Percentiles rank a stretch among this genome's conserved stretches.
phyloP scores from a whole-genome alignment of 2,888 invertebrate species.

The Tipula vernalis region DNA sequence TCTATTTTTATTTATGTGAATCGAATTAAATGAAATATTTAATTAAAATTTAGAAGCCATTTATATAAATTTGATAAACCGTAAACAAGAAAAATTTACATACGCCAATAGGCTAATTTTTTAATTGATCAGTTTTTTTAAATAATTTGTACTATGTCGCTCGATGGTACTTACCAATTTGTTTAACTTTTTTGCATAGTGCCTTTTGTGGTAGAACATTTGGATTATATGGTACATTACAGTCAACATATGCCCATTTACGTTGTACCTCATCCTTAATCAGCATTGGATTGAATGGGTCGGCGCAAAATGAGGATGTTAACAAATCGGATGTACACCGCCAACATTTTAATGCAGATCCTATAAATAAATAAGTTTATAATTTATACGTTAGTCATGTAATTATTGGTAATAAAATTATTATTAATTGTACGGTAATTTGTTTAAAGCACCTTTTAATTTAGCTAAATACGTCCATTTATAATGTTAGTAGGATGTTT shows the following conservation, averaged over 20 bases:
- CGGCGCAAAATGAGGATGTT: slow-evolving; percentile 53
- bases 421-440: neutral
- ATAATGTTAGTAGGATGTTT: too few relatives aligned
- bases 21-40: neutral
- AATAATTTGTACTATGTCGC: neutral
- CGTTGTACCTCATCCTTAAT: slow-evolving; percentile 30
- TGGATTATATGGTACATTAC: slow-evolving; percentile 33
- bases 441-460: neutral
- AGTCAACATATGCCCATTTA: slow-evolving; percentile 27
- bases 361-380: slow-evolving; percentile 35
- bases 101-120: slow-evolving; percentile 5
- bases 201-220: slow-evolving; percentile 35
- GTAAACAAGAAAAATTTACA: neutral
- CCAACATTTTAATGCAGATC: slow-evolving; percentile 59
- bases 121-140: neutral
- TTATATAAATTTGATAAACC: neutral
- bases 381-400: neutral
- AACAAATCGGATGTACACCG: slow-evolving; percentile 55
- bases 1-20: neutral
- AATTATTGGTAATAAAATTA: neutral
- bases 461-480: neutral
- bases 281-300: slow-evolving; percentile 50
- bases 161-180: slow-evolving; percentile 47
- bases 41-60: neutral
- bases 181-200: slow-evolving; percentile 63